These are phyloP conservation scores for Lottia gigantea DNA, from an alignment of 2,888 invertebrate species.

Conservation along the genomic window DNA sequence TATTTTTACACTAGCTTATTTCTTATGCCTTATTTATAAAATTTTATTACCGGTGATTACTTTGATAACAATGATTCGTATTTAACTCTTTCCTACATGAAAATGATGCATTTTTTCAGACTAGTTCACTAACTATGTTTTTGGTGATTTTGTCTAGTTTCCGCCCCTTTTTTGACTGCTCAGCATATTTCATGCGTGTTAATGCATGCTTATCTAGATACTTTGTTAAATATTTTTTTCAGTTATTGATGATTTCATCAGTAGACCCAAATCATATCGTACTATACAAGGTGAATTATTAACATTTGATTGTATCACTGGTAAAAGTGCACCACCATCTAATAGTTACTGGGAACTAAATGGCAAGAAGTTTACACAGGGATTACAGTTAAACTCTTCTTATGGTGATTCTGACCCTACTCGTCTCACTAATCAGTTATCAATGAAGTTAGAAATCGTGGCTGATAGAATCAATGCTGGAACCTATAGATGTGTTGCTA, in stretches of 20 bases:
- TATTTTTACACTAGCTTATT: too few relatives aligned
- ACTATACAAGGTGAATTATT: slow-evolving; percentile 41
- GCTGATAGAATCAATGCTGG: slow-evolving; percentile 40
- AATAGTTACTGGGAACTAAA: slow-evolving; percentile 53
- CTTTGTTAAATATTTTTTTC: slow-evolving; percentile 22
- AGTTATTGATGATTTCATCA: slow-evolving; percentile 57
- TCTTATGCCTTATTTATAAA: too few relatives aligned
- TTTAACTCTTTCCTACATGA: too few relatives aligned
- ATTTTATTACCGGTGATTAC: too few relatives aligned
- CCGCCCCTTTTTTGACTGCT: too few relatives aligned
- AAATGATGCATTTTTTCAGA: too few relatives aligned
- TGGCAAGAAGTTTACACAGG: slow-evolving; percentile 41
- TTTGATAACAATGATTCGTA: too few relatives aligned
- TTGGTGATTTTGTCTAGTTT: too few relatives aligned
- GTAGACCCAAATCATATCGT: slow-evolving; percentile 44
- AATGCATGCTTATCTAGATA: too few relatives aligned
- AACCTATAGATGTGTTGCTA: slow-evolving; percentile 49
- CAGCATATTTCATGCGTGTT: too few relatives aligned
- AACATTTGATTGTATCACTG: slow-evolving; percentile 56
- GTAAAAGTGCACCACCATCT: slow-evolving; percentile 42
- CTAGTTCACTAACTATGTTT: too few relatives aligned
- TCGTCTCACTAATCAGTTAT: slow-evolving; percentile 43
- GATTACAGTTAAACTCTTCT: slow-evolving; percentile 44
- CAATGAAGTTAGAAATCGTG: slow-evolving; percentile 45
- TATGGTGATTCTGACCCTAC: slow-evolving; percentile 41